phyloP scores from a whole-genome alignment of 2,113 vertebrate genomes.

The Cyanocitta stelleri region DNA sequence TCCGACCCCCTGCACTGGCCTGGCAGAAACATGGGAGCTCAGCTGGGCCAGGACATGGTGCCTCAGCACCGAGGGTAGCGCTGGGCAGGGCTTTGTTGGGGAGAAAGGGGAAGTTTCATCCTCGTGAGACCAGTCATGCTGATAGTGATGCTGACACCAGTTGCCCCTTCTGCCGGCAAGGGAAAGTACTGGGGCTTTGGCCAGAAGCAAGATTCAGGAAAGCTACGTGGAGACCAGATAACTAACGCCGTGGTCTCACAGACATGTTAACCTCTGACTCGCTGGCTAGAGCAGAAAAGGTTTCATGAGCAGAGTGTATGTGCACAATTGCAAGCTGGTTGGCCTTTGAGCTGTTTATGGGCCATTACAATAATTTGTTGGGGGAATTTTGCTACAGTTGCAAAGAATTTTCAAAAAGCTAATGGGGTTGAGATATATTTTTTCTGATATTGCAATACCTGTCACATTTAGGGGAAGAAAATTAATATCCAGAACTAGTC shows the following conservation, averaged over 20 bases:
- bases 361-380: not conserved
- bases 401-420: not conserved
- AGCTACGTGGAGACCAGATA: not conserved
- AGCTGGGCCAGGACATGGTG: not conserved
- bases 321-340: not conserved
- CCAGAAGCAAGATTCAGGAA: not conserved
- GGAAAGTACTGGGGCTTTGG: not conserved
- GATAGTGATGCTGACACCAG: not conserved
- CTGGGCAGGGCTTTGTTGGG: not conserved
- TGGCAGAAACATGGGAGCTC: rapidly evolving
- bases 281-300: not conserved
- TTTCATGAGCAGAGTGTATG: not conserved
- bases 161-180: not conserved
- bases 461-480: not conserved
- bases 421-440: conserved; percentile 3
- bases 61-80: rapidly evolving
- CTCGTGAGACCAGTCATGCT: rapidly evolving
- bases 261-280: not conserved
- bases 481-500: conserved; percentile 16
- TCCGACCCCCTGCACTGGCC: not conserved
- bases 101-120: not conserved
- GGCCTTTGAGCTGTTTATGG: not conserved
- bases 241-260: not conserved
- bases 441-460: conserved; percentile 23
- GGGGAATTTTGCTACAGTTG: not conserved